Percentiles rank a stretch among this genome's conserved stretches.
phyloP scores from a whole-genome alignment of 1,140 invertebrate species.

The Octopus bimaculoides region DNA sequence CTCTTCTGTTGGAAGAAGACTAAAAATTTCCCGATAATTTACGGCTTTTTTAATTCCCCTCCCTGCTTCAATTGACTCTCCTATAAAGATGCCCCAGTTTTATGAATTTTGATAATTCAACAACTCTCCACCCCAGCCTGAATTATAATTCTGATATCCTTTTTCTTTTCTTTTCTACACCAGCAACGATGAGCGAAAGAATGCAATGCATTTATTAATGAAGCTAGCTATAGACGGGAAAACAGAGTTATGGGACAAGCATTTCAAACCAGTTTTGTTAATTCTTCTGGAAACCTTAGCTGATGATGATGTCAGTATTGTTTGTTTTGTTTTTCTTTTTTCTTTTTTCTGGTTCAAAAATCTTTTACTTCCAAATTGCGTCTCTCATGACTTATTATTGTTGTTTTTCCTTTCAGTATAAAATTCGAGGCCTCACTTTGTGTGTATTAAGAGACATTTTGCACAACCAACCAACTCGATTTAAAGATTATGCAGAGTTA shows the following conservation, averaged over 20 bases:
- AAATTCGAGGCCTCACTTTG: slow-evolving; percentile 67
- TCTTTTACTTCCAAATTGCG: not conserved
- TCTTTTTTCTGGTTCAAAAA: not conserved
- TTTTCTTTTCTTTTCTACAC: slow-evolving; percentile 22
- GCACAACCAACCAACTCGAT: slow-evolving; percentile 72
- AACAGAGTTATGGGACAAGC: slow-evolving; percentile 58
- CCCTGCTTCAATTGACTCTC: no score
- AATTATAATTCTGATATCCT: no score
- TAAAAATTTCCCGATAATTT: no score
- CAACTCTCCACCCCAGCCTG: no score
- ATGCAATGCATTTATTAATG: slow-evolving; percentile 57
- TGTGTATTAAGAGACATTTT: slow-evolving; percentile 79
- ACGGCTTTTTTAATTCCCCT: no score
- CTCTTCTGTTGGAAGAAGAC: no score
- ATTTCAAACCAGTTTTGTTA: slow-evolving; percentile 71
- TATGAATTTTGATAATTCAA: no score
- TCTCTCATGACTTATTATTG: not conserved
- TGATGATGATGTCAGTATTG: slow-evolving; percentile 63
- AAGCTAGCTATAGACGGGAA: slow-evolving; percentile 58
- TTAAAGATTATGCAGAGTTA: slow-evolving; percentile 83
- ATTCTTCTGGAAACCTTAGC: slow-evolving; percentile 73
- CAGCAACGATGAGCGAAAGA: slow-evolving; percentile 56
- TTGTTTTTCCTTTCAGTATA: slow-evolving; percentile 47
- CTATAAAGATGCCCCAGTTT: no score
- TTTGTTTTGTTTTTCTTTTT: not conserved